Conservation (phyloP, 2,113 vertebrate genomes). For the Triplophysa siluroides region DNA sequence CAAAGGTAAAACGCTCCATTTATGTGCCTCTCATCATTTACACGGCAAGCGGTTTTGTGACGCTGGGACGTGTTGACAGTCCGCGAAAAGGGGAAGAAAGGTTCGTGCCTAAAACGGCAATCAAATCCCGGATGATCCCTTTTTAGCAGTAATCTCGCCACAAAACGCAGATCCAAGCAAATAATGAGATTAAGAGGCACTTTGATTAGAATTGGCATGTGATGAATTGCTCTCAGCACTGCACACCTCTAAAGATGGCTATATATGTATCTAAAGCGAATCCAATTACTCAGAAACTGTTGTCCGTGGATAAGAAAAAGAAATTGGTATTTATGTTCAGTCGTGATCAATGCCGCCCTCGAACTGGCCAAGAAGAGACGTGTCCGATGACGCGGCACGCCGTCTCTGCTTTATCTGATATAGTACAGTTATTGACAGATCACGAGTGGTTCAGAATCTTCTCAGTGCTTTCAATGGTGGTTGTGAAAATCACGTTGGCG, state of each 20-base stretch:
- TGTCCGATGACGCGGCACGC: background rate
- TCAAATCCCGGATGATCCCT: constrained; percentile 56
- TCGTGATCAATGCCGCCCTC: background rate
- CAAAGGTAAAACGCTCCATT: constrained; percentile 23
- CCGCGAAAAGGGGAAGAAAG: constrained; percentile 37
- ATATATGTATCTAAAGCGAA: constrained; percentile 36
- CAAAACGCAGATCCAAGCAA: constrained; percentile 52
- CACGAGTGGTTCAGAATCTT: background rate
- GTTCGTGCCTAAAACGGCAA: constrained; percentile 46
- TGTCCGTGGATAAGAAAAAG: constrained; percentile 26
- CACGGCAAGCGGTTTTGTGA: constrained; percentile 41
- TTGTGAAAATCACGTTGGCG: background rate
- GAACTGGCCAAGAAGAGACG: constrained; percentile 11
- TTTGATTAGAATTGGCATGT: constrained; percentile 57
- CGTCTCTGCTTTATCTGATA: background rate
- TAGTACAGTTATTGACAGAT: constrained; percentile 3
- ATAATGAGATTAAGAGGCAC: constrained; percentile 58
- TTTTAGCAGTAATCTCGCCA: constrained; percentile 56
- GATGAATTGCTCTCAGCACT: constrained; percentile 49
- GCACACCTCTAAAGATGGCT: constrained; percentile 46
- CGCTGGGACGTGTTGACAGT: constrained; percentile 46
- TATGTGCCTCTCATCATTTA: constrained; percentile 33
- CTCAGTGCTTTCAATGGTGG: background rate
- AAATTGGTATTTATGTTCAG: constrained; percentile 23
- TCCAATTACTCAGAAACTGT: constrained; percentile 48